Percentiles rank a stretch among this genome's conserved stretches.
phyloP scores from a whole-genome alignment of 2,797 vertebrate genomes.

The Catharus ustulatus region DNA sequence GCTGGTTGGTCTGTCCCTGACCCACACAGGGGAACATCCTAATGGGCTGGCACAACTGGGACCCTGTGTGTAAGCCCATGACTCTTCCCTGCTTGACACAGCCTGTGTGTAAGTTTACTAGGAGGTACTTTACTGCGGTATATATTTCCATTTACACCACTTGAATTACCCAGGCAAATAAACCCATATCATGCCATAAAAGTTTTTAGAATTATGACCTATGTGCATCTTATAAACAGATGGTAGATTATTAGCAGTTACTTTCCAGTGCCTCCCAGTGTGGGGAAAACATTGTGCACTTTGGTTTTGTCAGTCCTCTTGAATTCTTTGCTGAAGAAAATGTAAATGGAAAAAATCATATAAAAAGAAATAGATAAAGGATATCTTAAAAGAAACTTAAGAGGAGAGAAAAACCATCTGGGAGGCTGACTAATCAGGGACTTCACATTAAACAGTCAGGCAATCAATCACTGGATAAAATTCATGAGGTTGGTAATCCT shows the following conservation, averaged over 20 bases:
- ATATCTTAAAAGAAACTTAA: constrained; percentile 30
- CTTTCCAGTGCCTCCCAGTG: neutral
- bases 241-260: neutral
- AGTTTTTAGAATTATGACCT: neutral
- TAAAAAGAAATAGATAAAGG: constrained; percentile 25
- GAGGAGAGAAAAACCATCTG: constrained; percentile 31
- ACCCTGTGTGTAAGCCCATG: neutral
- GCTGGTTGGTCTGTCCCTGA: neutral
- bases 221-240: neutral
- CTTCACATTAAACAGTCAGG: constrained; percentile 35
- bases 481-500: constrained; percentile 3
- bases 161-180: neutral
- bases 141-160: neutral
- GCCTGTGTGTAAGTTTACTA: neutral
- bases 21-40: neutral
- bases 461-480: constrained; percentile 50
- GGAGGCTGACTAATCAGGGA: neutral
- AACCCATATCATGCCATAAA: neutral
- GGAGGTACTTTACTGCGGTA: neutral
- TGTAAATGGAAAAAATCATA: neutral
- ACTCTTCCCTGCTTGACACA: neutral
- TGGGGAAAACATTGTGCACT: neutral
- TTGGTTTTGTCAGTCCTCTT: neutral
- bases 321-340: constrained; percentile 2
- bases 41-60: neutral